Percentiles rank a stretch among this genome's conserved stretches.
Conservation (phyloP, 2,888 invertebrate genomes). For the Uloborus plumipes region DNA sequence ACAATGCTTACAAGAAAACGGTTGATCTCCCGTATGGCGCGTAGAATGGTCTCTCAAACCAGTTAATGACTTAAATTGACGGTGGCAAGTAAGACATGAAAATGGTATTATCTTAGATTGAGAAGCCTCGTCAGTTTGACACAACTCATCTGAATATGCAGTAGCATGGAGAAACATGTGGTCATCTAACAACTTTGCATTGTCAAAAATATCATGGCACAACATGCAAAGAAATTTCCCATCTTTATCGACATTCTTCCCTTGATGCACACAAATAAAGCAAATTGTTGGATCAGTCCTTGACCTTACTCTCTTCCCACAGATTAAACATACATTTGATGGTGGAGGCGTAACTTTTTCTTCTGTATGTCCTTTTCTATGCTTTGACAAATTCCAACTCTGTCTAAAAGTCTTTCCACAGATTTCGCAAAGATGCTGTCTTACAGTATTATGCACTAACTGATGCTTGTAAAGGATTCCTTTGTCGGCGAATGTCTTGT, state of each 20-base stretch:
- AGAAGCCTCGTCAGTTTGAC: too few relatives aligned
- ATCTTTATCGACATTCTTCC: constrained; percentile 9
- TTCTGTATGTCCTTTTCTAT: constrained; percentile 1
- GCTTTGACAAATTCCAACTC: constrained; percentile 14
- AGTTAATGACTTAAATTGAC: constrained; percentile 1
- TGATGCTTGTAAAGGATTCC: constrained; percentile 11
- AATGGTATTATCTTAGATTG: background rate
- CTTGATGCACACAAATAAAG: background rate
- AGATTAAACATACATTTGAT: background rate
- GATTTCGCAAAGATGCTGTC: constrained; percentile 15
- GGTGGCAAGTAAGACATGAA: constrained; percentile 3
- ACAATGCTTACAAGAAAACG: constrained; percentile 16
- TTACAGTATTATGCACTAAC: constrained; percentile 9
- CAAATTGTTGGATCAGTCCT: background rate
- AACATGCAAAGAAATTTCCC: constrained; percentile 20
- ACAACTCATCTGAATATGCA: too few relatives aligned
- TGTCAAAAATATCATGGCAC: background rate
- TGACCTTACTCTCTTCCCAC: constrained; percentile 2
- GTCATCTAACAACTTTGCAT: background rate
- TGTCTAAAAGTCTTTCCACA: constrained; percentile 21
- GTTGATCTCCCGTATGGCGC: background rate
- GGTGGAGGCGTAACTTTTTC: background rate
- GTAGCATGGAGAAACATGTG: background rate
- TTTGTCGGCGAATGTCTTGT: constrained; percentile 9
- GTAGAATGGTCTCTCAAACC: constrained; percentile 3